Conservation (phyloP, 2,888 invertebrate genomes). For the Heliconius erato region DNA sequence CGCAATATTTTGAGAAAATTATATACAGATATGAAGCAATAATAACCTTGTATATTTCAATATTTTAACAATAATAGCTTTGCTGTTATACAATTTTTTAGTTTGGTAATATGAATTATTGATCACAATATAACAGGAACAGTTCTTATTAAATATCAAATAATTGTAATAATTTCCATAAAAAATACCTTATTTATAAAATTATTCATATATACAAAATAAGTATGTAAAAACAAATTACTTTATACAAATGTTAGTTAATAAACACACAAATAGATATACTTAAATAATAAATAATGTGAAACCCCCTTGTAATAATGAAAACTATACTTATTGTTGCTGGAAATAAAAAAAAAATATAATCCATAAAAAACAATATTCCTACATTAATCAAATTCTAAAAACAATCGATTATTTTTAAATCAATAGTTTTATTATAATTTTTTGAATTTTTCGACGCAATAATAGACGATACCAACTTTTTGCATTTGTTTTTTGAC, state of each 20-base stretch:
- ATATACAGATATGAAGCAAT: not conserved
- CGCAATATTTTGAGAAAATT: not conserved
- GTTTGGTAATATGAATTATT: not conserved
- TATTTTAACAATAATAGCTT: too few relatives aligned
- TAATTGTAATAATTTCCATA: not conserved
- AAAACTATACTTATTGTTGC: not conserved
- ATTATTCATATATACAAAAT: too few relatives aligned
- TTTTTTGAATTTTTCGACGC: not conserved
- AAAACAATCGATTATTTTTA: not conserved
- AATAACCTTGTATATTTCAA: too few relatives aligned
- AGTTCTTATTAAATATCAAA: not conserved
- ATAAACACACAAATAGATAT: not conserved
- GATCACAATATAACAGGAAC: not conserved
- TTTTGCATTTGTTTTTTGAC: not conserved
- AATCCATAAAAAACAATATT: not conserved
- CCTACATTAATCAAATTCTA: not conserved
- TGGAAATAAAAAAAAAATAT: not conserved
- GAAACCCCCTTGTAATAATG: not conserved
- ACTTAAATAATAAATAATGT: not conserved
- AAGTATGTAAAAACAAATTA: not conserved
- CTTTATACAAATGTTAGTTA: not conserved
- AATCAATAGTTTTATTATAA: not conserved
- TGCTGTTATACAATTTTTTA: not conserved
- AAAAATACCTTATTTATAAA: not conserved
- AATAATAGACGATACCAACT: not conserved